Evolutionary conservation across 2,888 invertebrate genomes (phyloP).

Genomic region (Ormyrus pomaceus): DNA sequence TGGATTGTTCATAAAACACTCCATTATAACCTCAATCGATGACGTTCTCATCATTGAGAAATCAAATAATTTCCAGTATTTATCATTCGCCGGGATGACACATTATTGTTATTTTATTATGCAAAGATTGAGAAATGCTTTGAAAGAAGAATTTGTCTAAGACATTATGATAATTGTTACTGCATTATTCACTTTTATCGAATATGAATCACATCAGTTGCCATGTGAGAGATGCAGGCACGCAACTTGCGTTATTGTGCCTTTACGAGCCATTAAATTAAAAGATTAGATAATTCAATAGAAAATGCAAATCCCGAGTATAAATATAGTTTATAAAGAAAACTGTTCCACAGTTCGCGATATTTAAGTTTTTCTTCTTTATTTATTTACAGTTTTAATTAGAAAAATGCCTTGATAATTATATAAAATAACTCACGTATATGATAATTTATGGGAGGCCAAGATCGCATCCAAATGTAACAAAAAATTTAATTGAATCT

Average conservation of each 20-base stretch:
- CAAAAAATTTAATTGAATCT: neutral
- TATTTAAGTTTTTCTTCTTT: neutral
- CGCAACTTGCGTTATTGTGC: conserved; percentile 25
- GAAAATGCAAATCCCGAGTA: neutral
- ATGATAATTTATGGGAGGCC: neutral
- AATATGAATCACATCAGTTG: conserved; percentile 3
- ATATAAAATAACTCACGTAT: neutral
- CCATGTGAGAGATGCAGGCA: neutral
- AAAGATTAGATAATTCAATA: conserved; percentile 40
- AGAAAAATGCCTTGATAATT: neutral
- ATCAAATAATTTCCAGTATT: too few species aligned
- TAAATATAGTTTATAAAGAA: neutral
- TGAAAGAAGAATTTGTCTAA: neutral
- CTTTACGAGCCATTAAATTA: conserved; percentile 40
- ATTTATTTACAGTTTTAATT: neutral
- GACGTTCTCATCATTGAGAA: too few species aligned
- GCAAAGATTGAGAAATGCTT: conserved; percentile 19
- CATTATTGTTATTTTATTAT: conserved; percentile 13
- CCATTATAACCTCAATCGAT: too few species aligned
- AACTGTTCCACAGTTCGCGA: neutral
- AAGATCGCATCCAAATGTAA: neutral
- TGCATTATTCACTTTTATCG: conserved; percentile 13
- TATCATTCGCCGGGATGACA: neutral
- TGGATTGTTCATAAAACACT: too few species aligned
- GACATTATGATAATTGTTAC: conserved; percentile 8